A percentile compares a stretch with the other conserved stretches of the same genome.
These are phyloP conservation scores for Callosobruchus maculatus DNA, from an alignment of 2,888 invertebrate genomes.

Conservation along the genomic window DNA sequence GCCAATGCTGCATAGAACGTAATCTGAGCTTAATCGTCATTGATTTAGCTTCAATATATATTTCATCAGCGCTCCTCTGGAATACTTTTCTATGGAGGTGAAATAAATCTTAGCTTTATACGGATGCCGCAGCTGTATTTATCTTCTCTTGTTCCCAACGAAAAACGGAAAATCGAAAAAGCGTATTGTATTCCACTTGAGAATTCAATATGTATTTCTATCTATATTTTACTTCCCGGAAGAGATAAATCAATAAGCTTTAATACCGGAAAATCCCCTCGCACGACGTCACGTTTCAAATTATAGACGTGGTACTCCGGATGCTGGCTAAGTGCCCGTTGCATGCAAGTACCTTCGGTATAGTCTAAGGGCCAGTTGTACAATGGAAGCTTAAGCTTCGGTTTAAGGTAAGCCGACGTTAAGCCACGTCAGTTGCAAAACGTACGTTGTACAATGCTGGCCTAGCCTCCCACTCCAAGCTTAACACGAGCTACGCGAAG, in stretches of 20 bases:
- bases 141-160: conserved; percentile 7
- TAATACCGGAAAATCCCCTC: not conserved
- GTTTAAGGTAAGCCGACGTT: no score
- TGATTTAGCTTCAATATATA: not conserved
- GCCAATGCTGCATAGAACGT: no score
- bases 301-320: not conserved
- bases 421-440: no score
- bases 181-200: conserved; percentile 14
- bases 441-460: no score
- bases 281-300: not conserved
- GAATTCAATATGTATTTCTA: conserved; percentile 13
- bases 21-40: not conserved
- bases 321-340: no score
- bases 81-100: not conserved
- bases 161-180: conserved; percentile 10
- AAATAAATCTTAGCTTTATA: not conserved
- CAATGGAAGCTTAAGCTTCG: no score
- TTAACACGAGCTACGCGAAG: no score
- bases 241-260: not conserved
- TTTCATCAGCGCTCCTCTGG: not conserved
- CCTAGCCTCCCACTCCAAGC: no score
- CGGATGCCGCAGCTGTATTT: not conserved
- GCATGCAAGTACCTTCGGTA: no score
- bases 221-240: conserved; percentile 13
- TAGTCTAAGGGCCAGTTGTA: no score